phyloP scores from a whole-genome alignment of 1,140 invertebrate species.

The Apis florea region DNA sequence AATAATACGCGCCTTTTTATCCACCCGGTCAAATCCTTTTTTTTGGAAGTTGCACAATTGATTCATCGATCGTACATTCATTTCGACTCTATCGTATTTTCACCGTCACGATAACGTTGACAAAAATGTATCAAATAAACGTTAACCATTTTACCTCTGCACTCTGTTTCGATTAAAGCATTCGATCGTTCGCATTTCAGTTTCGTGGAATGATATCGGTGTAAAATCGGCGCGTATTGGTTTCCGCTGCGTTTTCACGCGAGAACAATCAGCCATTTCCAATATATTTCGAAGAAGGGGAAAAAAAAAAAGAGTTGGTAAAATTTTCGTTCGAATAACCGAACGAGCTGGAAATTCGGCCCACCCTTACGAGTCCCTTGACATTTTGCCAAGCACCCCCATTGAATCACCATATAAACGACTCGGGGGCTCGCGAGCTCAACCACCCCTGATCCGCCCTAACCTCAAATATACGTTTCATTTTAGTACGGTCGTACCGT shows the following conservation, averaged over 20 bases:
- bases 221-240: not conserved
- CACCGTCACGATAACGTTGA: not conserved
- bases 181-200: not conserved
- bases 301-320: not conserved
- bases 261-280: no score
- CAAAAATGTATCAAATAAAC: slow-evolving; percentile 24
- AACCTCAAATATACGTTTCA: slow-evolving; percentile 75
- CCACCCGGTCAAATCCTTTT: slow-evolving; percentile 15
- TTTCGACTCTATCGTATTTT: slow-evolving; percentile 22
- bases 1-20: slow-evolving; percentile 36
- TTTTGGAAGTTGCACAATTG: slow-evolving; percentile 38
- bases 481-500: slow-evolving; percentile 65
- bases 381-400: slow-evolving; percentile 75
- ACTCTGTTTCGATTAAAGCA: not conserved
- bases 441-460: slow-evolving; percentile 72
- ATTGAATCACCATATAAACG: slow-evolving; percentile 75
- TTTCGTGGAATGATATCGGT: not conserved
- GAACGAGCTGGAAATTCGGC: slow-evolving; percentile 45
- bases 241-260: not conserved
- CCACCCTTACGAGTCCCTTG: slow-evolving; percentile 73
- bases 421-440: slow-evolving; percentile 63
- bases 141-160: not conserved
- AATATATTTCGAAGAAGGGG: no score
- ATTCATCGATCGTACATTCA: slow-evolving; percentile 35
- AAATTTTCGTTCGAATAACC: slow-evolving; percentile 54